phyloP scores from a whole-genome alignment of 2,797 vertebrate genomes.

The Sylvilagus floridanus region DNA sequence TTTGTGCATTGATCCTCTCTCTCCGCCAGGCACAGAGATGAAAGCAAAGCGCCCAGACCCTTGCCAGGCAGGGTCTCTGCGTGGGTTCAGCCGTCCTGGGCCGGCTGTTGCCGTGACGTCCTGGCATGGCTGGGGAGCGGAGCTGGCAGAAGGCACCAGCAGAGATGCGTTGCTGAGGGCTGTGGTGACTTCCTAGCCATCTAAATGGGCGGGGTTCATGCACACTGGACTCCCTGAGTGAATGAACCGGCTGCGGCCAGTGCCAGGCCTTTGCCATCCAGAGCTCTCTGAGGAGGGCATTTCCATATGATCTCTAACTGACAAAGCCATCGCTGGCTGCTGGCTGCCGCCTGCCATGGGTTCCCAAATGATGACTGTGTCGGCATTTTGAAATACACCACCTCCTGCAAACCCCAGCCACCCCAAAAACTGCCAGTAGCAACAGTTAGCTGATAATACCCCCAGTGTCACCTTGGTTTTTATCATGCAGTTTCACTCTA shows the following conservation, averaged over 20 bases:
- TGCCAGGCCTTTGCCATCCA: not conserved
- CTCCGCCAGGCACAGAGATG: not conserved
- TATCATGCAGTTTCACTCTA: not conserved
- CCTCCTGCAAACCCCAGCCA: not conserved
- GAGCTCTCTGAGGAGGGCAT: not conserved
- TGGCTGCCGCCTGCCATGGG: not conserved
- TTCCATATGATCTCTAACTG: not conserved
- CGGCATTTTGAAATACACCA: not conserved
- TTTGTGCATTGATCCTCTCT: not conserved
- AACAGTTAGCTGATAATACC: not conserved
- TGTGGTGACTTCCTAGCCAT: not conserved
- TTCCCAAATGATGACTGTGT: not conserved
- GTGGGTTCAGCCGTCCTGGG: fast-evolving
- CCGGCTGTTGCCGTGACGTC: not conserved
- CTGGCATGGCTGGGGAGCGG: not conserved
- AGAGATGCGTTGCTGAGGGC: not conserved
- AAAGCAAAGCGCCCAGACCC: too few relatives aligned
- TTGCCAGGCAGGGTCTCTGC: not conserved
- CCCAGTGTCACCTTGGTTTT: not conserved
- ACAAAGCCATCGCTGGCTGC: not conserved
- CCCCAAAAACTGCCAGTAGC: not conserved
- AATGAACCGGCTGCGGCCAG: not conserved
- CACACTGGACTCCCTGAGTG: not conserved
- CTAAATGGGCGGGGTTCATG: not conserved
- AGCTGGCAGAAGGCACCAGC: fast-evolving